These are phyloP conservation scores for Lepidocolaptes lacrymiger DNA, from an alignment of 2,797 vertebrate species.

Conservation along the genomic window DNA sequence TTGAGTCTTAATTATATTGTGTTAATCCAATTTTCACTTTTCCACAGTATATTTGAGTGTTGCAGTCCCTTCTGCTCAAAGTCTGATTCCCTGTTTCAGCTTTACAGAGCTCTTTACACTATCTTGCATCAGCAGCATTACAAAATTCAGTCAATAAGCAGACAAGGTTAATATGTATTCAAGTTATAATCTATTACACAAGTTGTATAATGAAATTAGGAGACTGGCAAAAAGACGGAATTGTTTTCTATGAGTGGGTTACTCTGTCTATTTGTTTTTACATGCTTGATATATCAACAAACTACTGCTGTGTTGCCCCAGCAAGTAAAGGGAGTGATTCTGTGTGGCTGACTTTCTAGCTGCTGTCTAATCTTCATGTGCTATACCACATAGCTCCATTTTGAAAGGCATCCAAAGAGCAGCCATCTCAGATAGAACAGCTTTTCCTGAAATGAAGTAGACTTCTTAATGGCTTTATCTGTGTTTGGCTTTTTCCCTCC, in stretches of 20 bases:
- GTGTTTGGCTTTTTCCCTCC: neutral
- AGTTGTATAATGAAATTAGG: neutral
- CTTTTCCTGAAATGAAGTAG: neutral
- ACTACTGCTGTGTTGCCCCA: neutral
- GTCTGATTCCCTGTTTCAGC: neutral
- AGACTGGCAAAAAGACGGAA: neutral
- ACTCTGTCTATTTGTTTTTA: constrained; percentile 21
- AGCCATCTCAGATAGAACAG: neutral
- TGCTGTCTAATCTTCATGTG: neutral
- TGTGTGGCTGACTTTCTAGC: neutral
- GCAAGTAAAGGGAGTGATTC: neutral
- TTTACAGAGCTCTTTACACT: neutral
- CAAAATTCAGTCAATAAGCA: constrained; percentile 14
- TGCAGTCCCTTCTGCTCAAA: neutral
- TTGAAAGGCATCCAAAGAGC: neutral
- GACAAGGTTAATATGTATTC: neutral
- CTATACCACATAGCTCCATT: neutral
- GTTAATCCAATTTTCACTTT: neutral
- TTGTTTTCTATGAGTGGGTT: neutral
- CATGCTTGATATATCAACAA: neutral
- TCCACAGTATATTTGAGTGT: neutral
- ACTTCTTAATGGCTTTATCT: neutral
- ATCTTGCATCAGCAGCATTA: constrained; percentile 28
- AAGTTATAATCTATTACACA: constrained; percentile 21
- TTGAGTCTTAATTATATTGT: neutral